Base-by-base conservation (phyloP, 1,140 invertebrate species). In the Cyrtorhinus lividipennis region DNA sequence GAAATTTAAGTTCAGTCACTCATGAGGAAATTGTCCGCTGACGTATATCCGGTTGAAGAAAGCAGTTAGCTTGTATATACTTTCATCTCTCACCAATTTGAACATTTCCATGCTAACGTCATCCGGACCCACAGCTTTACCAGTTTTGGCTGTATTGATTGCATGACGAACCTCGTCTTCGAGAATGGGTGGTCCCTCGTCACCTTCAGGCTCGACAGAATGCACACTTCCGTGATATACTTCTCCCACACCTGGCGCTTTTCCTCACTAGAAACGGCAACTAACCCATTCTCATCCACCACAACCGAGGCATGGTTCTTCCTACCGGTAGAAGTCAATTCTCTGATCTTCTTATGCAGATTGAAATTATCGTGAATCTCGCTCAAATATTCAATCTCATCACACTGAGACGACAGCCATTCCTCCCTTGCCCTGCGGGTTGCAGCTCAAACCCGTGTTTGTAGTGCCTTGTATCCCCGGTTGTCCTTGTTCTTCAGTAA, bases 201-300 rank as follows among this genome's bases (percentile, higher is more conserved):
- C 48, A 58, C 65, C 24, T 20, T n/a, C n/a, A 53, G 22, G 53
- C 60, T 63, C 56, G 65, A 23, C 65, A 66, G 57, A 64, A 61
- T 27, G 63, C 65, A 60, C 66, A 64, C 15, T 65, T 20, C 62
- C 65, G 68, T 56, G 64, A 70, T 62, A 61, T 62, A 61, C 67
- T 66, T 66, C 61, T 63, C 66, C 66, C 60, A 44, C 26, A 27
- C 38, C 53, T 24, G 8, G 64, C 65, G 5, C 63, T 60, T 63
- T 10, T 58, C 56, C 24, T 64, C 46, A 13, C 24, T 15, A 22
- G 44, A 38, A 38, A 64, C 25, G 10, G 56, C 13, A n/a, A 65
- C 56, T 25, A n/a, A 58, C 5, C 38, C 56, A 25, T 23, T 63
- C 57, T 26, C 48, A 58, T 63, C 53, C 5, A 24, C 22, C 27